phyloP scores from a whole-genome alignment of 2,797 vertebrate species.

The Mycteria americana region DNA sequence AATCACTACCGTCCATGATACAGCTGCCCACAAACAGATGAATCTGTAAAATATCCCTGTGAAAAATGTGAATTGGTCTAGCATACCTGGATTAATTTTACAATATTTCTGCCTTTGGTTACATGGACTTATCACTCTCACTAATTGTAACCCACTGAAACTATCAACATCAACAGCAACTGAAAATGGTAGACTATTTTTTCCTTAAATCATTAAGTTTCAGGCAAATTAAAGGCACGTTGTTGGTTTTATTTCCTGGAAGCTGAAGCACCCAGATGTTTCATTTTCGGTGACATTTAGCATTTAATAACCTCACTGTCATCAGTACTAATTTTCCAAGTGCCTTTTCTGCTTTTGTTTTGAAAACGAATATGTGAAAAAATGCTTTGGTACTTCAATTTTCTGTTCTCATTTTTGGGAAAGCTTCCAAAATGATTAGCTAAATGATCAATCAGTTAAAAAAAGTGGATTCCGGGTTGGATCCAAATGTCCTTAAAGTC shows the following conservation, averaged over 20 bases:
- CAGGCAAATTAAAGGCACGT: not conserved
- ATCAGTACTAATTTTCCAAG: not conserved
- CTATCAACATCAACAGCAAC: not conserved
- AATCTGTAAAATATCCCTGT: not conserved
- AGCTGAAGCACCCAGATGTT: not conserved
- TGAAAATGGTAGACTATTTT: not conserved
- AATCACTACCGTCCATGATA: not conserved
- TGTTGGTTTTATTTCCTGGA: slow-evolving; percentile 17
- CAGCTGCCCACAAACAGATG: not conserved
- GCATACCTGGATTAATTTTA: not conserved
- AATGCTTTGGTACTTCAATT: not conserved
- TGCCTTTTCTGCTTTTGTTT: not conserved
- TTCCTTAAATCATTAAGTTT: not conserved
- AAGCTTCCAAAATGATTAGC: not conserved
- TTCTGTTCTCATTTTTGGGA: not conserved
- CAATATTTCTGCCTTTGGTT: not conserved
- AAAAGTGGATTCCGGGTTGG: not conserved
- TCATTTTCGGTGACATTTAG: slow-evolving; percentile 6
- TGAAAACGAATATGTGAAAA: not conserved
- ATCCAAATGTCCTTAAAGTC: not conserved
- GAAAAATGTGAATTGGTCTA: not conserved
- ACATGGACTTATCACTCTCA: not conserved
- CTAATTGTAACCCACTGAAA: not conserved
- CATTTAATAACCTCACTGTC: not conserved
- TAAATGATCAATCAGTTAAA: not conserved